Base-by-base conservation (phyloP, 1,140 invertebrate species). In the Platyscapa corneri region DNA sequence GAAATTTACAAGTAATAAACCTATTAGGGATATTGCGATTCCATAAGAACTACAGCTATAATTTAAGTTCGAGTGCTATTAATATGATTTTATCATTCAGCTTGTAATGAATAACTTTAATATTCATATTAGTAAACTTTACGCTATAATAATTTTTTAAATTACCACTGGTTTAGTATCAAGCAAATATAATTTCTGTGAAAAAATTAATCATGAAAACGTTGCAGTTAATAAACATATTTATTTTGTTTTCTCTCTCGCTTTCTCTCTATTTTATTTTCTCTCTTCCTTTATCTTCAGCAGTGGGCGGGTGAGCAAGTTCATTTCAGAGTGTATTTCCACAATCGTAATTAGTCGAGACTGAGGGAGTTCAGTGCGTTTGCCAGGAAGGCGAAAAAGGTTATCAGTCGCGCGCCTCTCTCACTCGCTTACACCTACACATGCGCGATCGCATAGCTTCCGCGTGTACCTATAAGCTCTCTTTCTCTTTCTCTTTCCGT, bases 321-420 rank as follows among this genome's bases (percentile, higher is more conserved):
- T 72, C 60, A 32, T 74, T 85, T 18, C 12, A 64, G 79, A 85
- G 77, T 74, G 49, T 64, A 85, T 67, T 81, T 85, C 20, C 39
- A 76, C 70, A 85, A 85, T 82, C 12, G 56, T 75, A 85, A 85
- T 85, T 85, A 85, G 72, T 81, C 67, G 34, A 49, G 64, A 42
- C 20, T 20, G 3, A 42, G 37, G 10, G 42, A 64, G 42, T 75
- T 37, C 27, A 16, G 56, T 8, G 12, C 56, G 32, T 53, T 75
- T 46, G 53, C 60, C 72, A 37, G 56, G 67, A 67, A 16, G 53
- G 16, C 20, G 74, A 56, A 84, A 83, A 78, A 84, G 39, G 60
- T 78, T 74, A 80, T 79, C 83, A 60, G 46, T 74, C 34, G 37
- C 67, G 67, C 64, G 30, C 3, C 27, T 30, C 42, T 46, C 18